Percentiles rank a stretch among this genome's conserved stretches.
phyloP scores from a whole-genome alignment of 1,140 invertebrate genomes.

The Chironomus tepperi region DNA sequence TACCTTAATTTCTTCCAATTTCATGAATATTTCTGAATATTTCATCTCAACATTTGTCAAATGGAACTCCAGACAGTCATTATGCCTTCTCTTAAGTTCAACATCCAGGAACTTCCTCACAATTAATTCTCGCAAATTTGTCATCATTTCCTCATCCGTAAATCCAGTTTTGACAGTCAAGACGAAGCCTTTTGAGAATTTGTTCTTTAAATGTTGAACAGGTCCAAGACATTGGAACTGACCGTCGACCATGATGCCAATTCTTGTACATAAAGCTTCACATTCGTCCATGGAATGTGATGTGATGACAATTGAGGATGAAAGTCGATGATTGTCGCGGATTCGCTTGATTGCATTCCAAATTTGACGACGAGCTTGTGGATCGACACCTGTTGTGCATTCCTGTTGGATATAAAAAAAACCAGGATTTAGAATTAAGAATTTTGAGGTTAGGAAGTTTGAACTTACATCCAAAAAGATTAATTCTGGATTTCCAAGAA shows the following conservation, averaged over 20 bases:
- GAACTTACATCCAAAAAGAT: slow-evolving; percentile 61
- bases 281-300: slow-evolving; percentile 71
- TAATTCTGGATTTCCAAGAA: slow-evolving; percentile 74
- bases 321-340: slow-evolving; percentile 27
- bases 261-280: slow-evolving; percentile 69
- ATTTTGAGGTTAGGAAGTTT: not conserved
- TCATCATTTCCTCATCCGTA: not conserved
- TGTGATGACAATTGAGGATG: slow-evolving; percentile 54
- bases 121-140: not conserved
- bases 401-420: slow-evolving; percentile 72
- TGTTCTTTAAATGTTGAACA: slow-evolving; percentile 51
- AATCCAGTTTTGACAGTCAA: slow-evolving; percentile 25
- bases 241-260: slow-evolving; percentile 76
- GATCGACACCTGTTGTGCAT: slow-evolving; percentile 73
- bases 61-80: no score
- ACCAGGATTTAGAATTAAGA: not conserved
- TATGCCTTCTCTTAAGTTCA: slow-evolving; percentile 37
- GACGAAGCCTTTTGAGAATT: slow-evolving; percentile 42
- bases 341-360: slow-evolving; percentile 52
- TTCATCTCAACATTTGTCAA: no score
- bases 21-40: no score
- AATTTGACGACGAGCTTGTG: slow-evolving; percentile 63
- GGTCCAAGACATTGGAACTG: slow-evolving; percentile 54
- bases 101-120: slow-evolving; percentile 33
- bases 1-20: no score